Conservation (phyloP, 1,140 invertebrate species). For the Delia radicum region DNA sequence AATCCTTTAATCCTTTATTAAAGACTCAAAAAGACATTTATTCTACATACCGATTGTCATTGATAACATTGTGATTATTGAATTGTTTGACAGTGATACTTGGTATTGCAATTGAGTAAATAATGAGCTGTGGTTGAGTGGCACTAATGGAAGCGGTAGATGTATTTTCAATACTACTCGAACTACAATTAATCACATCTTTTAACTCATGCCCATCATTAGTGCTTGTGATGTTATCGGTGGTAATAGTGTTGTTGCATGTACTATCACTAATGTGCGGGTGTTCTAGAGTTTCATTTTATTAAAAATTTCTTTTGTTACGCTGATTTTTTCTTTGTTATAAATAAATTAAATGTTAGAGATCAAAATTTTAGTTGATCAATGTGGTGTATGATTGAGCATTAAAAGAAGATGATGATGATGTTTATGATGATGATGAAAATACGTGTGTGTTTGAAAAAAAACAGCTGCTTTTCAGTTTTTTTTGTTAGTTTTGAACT, state of each 20-base stretch:
- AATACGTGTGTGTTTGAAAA: neutral
- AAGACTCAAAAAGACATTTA: no score
- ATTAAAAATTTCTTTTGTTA: no score
- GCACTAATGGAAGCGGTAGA: neutral
- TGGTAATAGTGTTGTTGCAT: neutral
- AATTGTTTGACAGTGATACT: no score
- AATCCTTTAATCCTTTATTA: no score
- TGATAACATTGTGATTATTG: neutral
- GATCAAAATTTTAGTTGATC: neutral
- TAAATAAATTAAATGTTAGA: neutral
- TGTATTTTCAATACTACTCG: neutral
- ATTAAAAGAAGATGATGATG: neutral
- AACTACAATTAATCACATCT: neutral
- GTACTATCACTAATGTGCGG: neutral
- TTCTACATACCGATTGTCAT: neutral
- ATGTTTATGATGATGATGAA: no score
- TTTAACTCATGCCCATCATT: neutral
- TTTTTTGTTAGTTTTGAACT: no score
- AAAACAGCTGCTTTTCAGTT: conserved; percentile 1
- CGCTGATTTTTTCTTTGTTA: neutral
- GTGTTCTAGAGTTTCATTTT: neutral
- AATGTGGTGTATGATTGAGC: neutral
- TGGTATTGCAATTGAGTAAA: no score
- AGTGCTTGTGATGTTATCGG: neutral
- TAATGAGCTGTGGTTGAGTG: no score